Evolutionary conservation across 1,140 invertebrate species (phyloP), one percentile per base, ranked within the genome.

Genomic region (Rhizoglyphus robini): DNA sequence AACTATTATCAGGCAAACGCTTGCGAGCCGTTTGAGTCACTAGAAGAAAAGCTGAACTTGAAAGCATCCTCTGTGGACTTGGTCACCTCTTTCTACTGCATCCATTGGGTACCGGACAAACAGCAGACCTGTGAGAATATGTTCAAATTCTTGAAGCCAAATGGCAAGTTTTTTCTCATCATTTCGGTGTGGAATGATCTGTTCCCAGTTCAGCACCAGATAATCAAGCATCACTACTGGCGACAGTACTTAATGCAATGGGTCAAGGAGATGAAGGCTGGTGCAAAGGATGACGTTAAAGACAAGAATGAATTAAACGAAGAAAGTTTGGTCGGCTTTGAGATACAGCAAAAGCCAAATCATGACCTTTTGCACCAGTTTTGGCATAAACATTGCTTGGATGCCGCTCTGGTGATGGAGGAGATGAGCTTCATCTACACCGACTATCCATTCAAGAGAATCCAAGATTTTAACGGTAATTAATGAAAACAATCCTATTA

Each of bases 91-190:
- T 27, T 58, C 13, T 58, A 58, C 32, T 65, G 49, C 20, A 8
- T 66, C 4, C 48, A 64, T 51, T 51, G 41, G 48, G 30, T 64
- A 4, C n/a, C 41, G 4, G 48, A 51, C 30, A 15, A 48, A 8
- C 11, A 30, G n/a, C 20, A 51, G 54, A 30, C 46, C n/a, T 20
- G 46, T 5, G 25, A 48, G 11, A 58, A 58, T 30, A 58, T 58
- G 8, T 29, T 30, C 5, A 58, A 30, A 58, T 30, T 58, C 8
- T 30, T 58, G 29, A 58, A 58, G 32, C 54, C 54, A 30, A 30
- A 30, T 58, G 54, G 54, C 5, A 13, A 58, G 5, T 58, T 20
- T 58, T 58, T 27, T 58, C 20, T 58, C 3, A 13, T 58, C 18
- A 13, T 58, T 11, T 58, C 30, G 20, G 20, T 30, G n/a, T 58